These are phyloP conservation scores for Rhingia rostrata DNA, from an alignment of 2,888 invertebrate species.

Conservation along the genomic window DNA sequence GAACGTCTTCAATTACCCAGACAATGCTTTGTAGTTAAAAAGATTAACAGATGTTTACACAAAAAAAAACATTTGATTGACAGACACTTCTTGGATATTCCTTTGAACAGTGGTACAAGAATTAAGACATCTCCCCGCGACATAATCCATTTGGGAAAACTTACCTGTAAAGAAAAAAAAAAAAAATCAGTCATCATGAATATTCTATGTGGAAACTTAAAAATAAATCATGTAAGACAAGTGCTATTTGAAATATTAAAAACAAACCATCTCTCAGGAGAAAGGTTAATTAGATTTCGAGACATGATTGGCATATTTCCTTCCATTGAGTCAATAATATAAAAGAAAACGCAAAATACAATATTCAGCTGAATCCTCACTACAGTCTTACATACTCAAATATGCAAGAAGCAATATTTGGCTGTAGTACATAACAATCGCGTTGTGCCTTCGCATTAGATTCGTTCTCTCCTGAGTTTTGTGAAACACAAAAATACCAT, in stretches of 20 bases:
- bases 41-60: constrained; percentile 38
- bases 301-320: constrained; percentile 47
- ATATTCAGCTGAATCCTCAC: constrained; percentile 4
- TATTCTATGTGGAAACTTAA: background rate
- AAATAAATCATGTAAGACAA: constrained; percentile 28
- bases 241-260: constrained; percentile 19
- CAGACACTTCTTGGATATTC: constrained; percentile 42
- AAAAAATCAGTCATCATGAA: constrained; percentile 33
- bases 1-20: constrained; percentile 48
- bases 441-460: too few relatives aligned
- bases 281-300: constrained; percentile 48
- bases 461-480: constrained; percentile 6
- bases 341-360: constrained; percentile 15
- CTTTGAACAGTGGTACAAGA: constrained; percentile 3
- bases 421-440: constrained; percentile 50
- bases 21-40: constrained; percentile 19
- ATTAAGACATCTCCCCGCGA: constrained; percentile 54
- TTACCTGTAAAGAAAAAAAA: constrained; percentile 64
- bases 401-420: constrained; percentile 45
- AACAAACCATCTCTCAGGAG: background rate
- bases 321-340: background rate
- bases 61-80: constrained; percentile 53
- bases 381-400: constrained; percentile 26
- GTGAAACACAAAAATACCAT: background rate
- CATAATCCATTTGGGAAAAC: constrained; percentile 53